phyloP scores from a whole-genome alignment of 2,888 invertebrate genomes.

The Thymelicus lineola region DNA sequence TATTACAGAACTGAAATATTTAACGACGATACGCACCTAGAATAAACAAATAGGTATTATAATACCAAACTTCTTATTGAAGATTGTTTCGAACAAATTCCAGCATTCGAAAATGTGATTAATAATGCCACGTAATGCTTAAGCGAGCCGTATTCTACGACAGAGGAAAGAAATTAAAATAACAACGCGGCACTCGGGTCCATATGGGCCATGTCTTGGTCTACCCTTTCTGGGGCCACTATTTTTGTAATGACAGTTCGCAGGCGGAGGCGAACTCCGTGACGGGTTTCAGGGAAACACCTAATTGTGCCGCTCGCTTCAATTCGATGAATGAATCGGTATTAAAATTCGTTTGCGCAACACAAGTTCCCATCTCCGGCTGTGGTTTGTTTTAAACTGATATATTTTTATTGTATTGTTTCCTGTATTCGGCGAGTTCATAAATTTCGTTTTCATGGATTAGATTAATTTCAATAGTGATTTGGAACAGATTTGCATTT shows the following conservation, averaged over 20 bases:
- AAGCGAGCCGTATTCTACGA: slow-evolving; percentile 43
- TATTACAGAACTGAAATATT: background rate
- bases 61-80: background rate
- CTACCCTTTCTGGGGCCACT: slow-evolving; percentile 83
- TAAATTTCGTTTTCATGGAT: background rate
- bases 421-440: slow-evolving; percentile 26
- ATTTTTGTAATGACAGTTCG: slow-evolving; percentile 82
- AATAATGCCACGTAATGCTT: slow-evolving; percentile 29
- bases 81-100: slow-evolving; percentile 3
- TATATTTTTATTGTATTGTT: slow-evolving; percentile 31
- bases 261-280: slow-evolving; percentile 65
- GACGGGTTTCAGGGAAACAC: slow-evolving; percentile 69
- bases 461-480: background rate
- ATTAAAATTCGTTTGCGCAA: slow-evolving; percentile 49
- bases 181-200: slow-evolving; percentile 57
- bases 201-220: slow-evolving; percentile 77
- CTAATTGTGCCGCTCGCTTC: slow-evolving; percentile 66
- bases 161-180: slow-evolving; percentile 71
- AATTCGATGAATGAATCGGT: slow-evolving; percentile 63
- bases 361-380: slow-evolving; percentile 7
- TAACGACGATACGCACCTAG: too few species aligned
- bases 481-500: background rate
- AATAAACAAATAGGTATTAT: background rate
- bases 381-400: slow-evolving; percentile 29
- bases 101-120: slow-evolving; percentile 25